These are phyloP conservation scores for Pongo pygmaeus DNA, from an alignment of 2,113 vertebrate species.

Conservation along the genomic window DNA sequence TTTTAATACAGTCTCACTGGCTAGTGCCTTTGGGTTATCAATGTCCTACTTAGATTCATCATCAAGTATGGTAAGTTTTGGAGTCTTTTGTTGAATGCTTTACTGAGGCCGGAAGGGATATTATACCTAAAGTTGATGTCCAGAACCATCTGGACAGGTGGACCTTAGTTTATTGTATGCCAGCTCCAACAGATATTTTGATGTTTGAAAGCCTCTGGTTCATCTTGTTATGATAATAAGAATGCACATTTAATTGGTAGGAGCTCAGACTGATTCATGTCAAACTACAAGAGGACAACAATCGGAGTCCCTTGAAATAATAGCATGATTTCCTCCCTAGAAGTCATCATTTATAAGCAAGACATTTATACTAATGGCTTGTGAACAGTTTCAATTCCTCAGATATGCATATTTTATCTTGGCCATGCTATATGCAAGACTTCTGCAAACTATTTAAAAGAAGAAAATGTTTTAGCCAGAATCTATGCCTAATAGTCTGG, in stretches of 20 bases:
- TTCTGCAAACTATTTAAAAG: constrained; percentile 12
- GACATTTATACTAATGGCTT: constrained; percentile 10
- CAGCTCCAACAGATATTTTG: neutral
- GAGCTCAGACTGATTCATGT: neutral
- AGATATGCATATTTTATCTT: constrained; percentile 32
- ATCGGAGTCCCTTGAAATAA: neutral
- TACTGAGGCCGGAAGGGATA: neutral
- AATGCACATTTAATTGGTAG: neutral
- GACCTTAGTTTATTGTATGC: neutral
- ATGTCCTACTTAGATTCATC: neutral
- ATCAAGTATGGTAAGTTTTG: neutral
- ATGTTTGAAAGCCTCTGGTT: neutral
- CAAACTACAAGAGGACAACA: neutral
- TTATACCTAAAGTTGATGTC: neutral
- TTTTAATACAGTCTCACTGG: neutral
- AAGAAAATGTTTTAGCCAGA: neutral
- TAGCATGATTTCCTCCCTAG: neutral
- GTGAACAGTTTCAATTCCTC: neutral
- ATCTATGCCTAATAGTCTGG: neutral
- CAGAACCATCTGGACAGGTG: neutral
- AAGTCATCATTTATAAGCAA: constrained; percentile 29
- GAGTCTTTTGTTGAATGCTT: neutral
- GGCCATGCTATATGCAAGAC: neutral
- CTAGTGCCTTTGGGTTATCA: neutral
- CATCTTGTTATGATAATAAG: neutral